Conservation (phyloP, 2,797 vertebrate genomes). For the Alcedo atthis region DNA sequence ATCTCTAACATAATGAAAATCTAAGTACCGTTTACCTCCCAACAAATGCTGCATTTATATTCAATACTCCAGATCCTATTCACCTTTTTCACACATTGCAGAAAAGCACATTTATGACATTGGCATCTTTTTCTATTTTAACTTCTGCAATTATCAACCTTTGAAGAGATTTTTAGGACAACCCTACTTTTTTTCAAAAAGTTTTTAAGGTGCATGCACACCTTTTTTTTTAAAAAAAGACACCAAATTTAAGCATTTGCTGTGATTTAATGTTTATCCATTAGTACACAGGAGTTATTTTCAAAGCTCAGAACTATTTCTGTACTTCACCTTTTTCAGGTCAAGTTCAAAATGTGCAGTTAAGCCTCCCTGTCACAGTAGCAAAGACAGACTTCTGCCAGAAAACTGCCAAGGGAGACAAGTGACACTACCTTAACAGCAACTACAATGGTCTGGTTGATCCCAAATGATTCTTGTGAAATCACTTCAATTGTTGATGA, state of each 20-base stretch:
- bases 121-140: neutral
- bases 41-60: neutral
- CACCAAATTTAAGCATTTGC: neutral
- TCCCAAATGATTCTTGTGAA: slow-evolving; percentile 90
- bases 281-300: neutral
- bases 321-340: neutral
- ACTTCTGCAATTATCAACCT: neutral
- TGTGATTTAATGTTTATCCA: neutral
- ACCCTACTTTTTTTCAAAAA: neutral
- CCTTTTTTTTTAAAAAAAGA: neutral
- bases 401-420: neutral
- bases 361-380: neutral
- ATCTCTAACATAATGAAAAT: neutral
- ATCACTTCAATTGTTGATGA: slow-evolving; percentile 86
- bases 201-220: neutral
- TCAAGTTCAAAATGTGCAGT: neutral
- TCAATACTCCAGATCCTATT: neutral
- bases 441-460: slow-evolving; percentile 90
- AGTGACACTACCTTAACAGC: slow-evolving; percentile 86
- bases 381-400: neutral
- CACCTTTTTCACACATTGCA: neutral
- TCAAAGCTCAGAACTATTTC: neutral
- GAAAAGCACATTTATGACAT: neutral
- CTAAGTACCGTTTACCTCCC: neutral
- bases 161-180: neutral